Base-by-base conservation (phyloP, 1,140 invertebrate genomes). In the Aphis gossypii region DNA sequence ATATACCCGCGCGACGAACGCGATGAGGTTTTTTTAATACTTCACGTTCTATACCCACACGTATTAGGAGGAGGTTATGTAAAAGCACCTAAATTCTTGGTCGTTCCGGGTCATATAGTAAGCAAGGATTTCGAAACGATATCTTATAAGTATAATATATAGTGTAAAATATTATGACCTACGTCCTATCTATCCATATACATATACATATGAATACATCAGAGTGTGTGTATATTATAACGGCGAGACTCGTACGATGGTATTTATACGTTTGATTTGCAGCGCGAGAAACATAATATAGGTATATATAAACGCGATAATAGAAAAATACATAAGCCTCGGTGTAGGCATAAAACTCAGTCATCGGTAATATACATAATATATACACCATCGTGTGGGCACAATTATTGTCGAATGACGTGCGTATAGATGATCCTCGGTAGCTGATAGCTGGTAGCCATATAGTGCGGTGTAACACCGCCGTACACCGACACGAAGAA, bases 91-190 rank as follows among this genome's bases (percentile, higher is more conserved):
- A 48, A 35, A 35, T 51, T 51, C 44, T 14, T 7, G 48, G 20
- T 54, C 87, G 87, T 51, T 88, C 87, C 87, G 87, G 87, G 87
- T 89, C 51, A 89, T 41, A 41, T 41, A 41, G 38, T 41, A 35
- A 54, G 51, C 56, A 21, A 21, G 48, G 48, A 54, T 88, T 88
- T 88, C 87, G n/a, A 88, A 88, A 88, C 48, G 14, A 54, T 54
- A 41, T 41, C 38, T 41, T 41, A 41, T 51, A 38, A 54, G 87
- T 54, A 44, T 88, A 87, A 87, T 41, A 84, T 51, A 51, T 18
- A 11, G 38, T 23, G 38, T 84, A 44, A 25, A 51, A 9, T 3
- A 41, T 6, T 60, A 68, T 23, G 30, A 60, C 9, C 21, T 9
- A 54, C 46, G n/a, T 88, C 7, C 2, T n/a, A 35, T 48, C n/a